These are phyloP conservation scores for Oreochromis spilurus DNA, from an alignment of 2,113 vertebrate genomes.

Conservation along the genomic window DNA sequence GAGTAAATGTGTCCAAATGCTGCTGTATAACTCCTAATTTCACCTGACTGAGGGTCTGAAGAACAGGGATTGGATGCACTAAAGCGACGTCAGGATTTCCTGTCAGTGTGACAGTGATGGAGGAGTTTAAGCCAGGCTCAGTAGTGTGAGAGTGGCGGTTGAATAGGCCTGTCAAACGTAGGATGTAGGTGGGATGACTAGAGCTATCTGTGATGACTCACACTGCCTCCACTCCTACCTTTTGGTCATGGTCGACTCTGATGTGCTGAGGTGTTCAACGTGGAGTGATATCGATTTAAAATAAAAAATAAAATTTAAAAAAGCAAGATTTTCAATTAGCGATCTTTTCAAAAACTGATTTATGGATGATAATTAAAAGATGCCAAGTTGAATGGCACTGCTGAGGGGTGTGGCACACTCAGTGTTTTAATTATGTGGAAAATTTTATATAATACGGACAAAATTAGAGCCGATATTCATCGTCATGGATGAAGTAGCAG, in stretches of 20 bases:
- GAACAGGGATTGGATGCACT: background rate
- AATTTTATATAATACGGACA: background rate
- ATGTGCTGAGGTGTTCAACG: constrained; percentile 25
- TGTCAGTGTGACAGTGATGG: constrained; percentile 2
- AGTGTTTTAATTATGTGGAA: constrained; percentile 4
- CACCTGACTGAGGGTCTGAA: background rate
- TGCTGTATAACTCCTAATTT: background rate
- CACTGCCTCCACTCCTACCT: constrained; percentile 50
- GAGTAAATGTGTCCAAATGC: background rate
- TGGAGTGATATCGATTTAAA: background rate
- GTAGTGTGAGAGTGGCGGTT: constrained; percentile 11
- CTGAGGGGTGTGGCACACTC: constrained; percentile 12
- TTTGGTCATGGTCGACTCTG: constrained; percentile 20
- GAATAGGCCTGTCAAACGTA: constrained; percentile 33
- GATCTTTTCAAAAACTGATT: background rate
- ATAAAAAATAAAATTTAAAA: background rate
- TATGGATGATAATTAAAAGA: background rate
- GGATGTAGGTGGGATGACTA: constrained; percentile 50
- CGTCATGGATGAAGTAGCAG: background rate
- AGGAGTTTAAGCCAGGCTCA: background rate
- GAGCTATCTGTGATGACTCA: constrained; percentile 55
- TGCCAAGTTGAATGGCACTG: background rate
- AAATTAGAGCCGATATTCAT: background rate
- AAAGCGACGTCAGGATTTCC: constrained; percentile 5
- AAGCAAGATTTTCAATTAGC: background rate